Percentiles rank a stretch among this genome's conserved stretches.
Conservation (phyloP, 2,113 vertebrate genomes). For the Xiphophorus couchianus region DNA sequence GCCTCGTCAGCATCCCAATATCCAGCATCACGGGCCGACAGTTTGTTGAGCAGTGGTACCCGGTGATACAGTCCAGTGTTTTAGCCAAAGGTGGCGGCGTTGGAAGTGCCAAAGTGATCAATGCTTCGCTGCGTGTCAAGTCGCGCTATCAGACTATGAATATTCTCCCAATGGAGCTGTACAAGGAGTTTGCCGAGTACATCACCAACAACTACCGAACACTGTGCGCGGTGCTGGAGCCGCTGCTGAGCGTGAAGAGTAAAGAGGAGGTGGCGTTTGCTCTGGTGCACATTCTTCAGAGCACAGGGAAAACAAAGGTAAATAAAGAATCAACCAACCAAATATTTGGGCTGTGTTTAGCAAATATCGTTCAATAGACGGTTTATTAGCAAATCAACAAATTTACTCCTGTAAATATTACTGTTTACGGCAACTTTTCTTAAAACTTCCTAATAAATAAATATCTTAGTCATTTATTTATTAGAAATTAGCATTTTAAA, state of each 20-base stretch:
- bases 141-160: conserved; percentile 98
- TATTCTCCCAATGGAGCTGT: conserved; percentile 98
- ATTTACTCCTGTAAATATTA: neutral
- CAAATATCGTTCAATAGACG: too few relatives aligned
- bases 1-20: conserved; percentile 96
- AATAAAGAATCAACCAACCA: neutral
- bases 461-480: neutral
- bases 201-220: conserved; percentile 97
- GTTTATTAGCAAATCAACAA: too few relatives aligned
- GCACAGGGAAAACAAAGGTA: conserved; percentile 96
- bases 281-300: conserved; percentile 95
- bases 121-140: conserved; percentile 91
- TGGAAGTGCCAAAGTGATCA: conserved; percentile 89
- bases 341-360: neutral
- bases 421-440: neutral
- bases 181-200: conserved; percentile 97
- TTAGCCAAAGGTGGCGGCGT: conserved; percentile 84
- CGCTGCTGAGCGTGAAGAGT: conserved; percentile 93
- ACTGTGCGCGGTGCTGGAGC: conserved; percentile 92
- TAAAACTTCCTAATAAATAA: too few relatives aligned
- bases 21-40: conserved; percentile 93
- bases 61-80: conserved; percentile 89
- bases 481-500: neutral
- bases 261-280: conserved; percentile 98
- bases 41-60: conserved; percentile 98